Base-by-base conservation (phyloP, 2,113 vertebrate species). In the Accipiter cooperii region DNA sequence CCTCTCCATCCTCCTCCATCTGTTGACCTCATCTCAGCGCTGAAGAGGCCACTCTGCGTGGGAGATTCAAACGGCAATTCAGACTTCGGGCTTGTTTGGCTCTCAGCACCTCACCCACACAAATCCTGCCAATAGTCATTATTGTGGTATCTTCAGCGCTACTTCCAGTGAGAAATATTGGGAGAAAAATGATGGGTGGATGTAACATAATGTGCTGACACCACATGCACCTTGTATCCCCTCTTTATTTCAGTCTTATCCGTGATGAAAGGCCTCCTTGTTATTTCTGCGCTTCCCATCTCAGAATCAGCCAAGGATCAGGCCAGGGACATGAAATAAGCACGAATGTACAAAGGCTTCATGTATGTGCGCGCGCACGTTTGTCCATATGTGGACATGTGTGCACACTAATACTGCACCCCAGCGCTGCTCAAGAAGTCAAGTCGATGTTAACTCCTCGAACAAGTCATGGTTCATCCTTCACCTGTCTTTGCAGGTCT, bases 61-160 rank as follows among this genome's bases (percentile, higher is more conserved):
- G 95, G 95, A 65, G 70, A 90, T 71, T 91, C 65, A 90, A 96
- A 94, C 4, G 2, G 75, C 91, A 90, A 86, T 94, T 93, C 94
- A 96, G 95, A 84, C 73, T 95, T 90, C 28, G 77, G 89, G 73
- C 64, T 97, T 83, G 52, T 90, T 96, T 55, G 71, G 80, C 74
- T 89, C 80, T 80, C 68, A 89, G 89, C 85, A 82, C 84, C 44
- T 96, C 93, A 7, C 95, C 93, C 93, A 96, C 91, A 89, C 92
- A 96, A 84, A 91, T 90, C 84, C 83, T 95, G 95, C 85, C 78
- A 73, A 69, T 94, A 95, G 78, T 74, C 83, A 80, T 96, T 93
- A 94, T 87, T 96, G 49, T 90, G 80, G 87, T 92, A 69, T 75
- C 91, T 92, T 84, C 85, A 86, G 89, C 75, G 73, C 75, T 94